These are phyloP conservation scores for Onychostoma macrolepis DNA, from an alignment of 2,113 vertebrate genomes.

Conservation along the genomic window DNA sequence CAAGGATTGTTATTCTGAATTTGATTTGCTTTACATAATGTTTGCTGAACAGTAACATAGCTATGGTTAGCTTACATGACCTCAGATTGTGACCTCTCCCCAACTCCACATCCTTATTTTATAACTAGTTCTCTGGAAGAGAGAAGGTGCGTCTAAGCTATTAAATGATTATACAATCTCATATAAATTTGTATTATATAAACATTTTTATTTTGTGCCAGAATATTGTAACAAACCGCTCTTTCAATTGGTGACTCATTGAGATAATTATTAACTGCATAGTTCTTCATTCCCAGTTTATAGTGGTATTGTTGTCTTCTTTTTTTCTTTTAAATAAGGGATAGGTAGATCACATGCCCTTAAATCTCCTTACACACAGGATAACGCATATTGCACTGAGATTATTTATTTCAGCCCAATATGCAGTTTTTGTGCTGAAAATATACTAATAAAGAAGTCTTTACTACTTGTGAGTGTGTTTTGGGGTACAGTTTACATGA, in stretches of 20 bases:
- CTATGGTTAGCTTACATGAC: not conserved
- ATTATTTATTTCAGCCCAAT: slow-evolving; percentile 14
- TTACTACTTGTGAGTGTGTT: not conserved
- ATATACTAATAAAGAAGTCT: slow-evolving; percentile 35
- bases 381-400: not conserved
- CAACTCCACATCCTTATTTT: not conserved
- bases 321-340: not conserved
- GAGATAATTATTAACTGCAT: not conserved
- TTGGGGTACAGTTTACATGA: not conserved
- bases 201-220: not conserved
- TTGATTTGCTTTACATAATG: not conserved
- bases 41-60: not conserved
- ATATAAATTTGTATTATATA: not conserved
- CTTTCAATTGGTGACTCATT: not conserved
- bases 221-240: not conserved
- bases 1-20: not conserved
- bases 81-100: not conserved
- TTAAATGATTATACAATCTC: not conserved
- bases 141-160: not conserved
- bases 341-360: not conserved
- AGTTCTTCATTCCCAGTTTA: not conserved
- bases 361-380: not conserved
- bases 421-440: slow-evolving; percentile 30
- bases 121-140: not conserved
- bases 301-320: not conserved